phyloP scores from a whole-genome alignment of 2,113 vertebrate genomes.

The Amphiprion percula region DNA sequence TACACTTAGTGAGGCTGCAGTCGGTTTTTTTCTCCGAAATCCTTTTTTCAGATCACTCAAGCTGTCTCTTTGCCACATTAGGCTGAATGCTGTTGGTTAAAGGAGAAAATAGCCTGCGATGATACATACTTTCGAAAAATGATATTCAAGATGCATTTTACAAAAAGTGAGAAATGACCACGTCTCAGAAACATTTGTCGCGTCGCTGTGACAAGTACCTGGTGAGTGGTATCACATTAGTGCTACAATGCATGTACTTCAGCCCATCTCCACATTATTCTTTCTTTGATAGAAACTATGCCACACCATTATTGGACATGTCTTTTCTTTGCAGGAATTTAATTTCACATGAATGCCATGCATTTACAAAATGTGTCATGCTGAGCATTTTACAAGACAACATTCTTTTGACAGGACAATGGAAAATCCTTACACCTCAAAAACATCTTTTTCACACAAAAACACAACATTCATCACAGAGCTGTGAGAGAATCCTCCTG shows the following conservation, averaged over 20 bases:
- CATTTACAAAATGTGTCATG: constrained; percentile 13
- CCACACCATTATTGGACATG: background rate
- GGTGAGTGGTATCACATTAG: constrained; percentile 3
- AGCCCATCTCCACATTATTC: constrained; percentile 23
- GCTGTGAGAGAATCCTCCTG: constrained; percentile 20
- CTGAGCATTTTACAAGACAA: constrained; percentile 38
- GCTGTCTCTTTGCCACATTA: constrained; percentile 68
- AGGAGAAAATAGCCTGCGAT: constrained; percentile 41
- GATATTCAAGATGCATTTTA: constrained; percentile 30
- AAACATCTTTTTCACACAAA: constrained; percentile 20
- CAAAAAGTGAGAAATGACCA: constrained; percentile 28
- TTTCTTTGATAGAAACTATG: constrained; percentile 14
- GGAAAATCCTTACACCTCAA: constrained; percentile 27
- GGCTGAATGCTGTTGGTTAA: constrained; percentile 56
- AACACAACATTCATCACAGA: constrained; percentile 33
- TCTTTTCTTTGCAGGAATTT: constrained; percentile 37
- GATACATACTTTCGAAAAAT: constrained; percentile 33
- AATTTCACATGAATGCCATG: constrained; percentile 43
- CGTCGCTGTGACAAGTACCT: constrained; percentile 13
- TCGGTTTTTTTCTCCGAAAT: constrained; percentile 70
- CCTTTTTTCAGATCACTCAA: constrained; percentile 63
- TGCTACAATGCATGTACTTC: background rate
- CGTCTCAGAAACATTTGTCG: constrained; percentile 11
- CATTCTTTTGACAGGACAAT: constrained; percentile 43
- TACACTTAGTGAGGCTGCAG: constrained; percentile 63